phyloP scores from a whole-genome alignment of 2,888 invertebrate genomes.

The Synanthedon formicaeformis region DNA sequence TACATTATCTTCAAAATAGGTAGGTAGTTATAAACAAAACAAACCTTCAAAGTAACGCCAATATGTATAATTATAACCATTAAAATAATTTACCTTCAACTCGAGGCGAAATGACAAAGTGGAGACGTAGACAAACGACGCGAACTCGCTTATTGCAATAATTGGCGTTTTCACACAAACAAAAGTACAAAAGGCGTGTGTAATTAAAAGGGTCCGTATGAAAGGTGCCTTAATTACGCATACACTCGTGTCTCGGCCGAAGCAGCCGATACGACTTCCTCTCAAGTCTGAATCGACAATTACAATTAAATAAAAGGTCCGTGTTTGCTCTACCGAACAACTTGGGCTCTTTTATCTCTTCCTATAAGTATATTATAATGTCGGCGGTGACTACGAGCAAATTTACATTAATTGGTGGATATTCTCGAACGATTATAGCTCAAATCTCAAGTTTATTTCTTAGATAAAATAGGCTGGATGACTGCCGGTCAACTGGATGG shows the following conservation, averaged over 20 bases:
- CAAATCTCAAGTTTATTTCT: too few relatives aligned
- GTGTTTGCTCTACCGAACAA: too few relatives aligned
- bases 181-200: constrained; percentile 37
- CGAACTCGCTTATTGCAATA: constrained; percentile 50
- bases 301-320: constrained; percentile 1
- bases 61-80: not conserved
- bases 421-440: too few relatives aligned
- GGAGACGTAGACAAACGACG: constrained; percentile 28
- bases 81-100: constrained; percentile 9
- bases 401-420: too few relatives aligned
- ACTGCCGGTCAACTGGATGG: too few relatives aligned
- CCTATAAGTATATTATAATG: too few relatives aligned
- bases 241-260: constrained; percentile 12
- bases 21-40: not conserved
- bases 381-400: too few relatives aligned
- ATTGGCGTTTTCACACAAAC: constrained; percentile 49
- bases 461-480: too few relatives aligned
- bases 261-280: not conserved
- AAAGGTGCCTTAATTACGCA: constrained; percentile 48
- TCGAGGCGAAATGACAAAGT: constrained; percentile 16
- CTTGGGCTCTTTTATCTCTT: too few relatives aligned
- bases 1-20: not conserved
- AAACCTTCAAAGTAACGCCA: not conserved
- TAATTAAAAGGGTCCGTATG: constrained; percentile 58
- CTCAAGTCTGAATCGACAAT: constrained; percentile 6